Evolutionary conservation across 2,888 invertebrate species (phyloP), one percentile per base, ranked within the genome.

Genomic region (Actias luna): DNA sequence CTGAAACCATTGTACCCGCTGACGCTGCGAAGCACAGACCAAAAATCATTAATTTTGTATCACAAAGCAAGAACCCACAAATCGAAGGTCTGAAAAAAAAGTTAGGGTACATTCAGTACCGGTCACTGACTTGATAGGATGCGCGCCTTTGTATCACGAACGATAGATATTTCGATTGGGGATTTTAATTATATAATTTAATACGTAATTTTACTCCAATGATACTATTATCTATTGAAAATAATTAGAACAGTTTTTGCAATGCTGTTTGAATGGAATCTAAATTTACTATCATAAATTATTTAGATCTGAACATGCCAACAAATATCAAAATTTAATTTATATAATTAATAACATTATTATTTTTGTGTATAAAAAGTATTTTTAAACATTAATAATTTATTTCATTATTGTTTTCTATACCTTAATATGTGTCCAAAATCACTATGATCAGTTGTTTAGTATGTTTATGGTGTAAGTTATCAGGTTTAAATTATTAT

Each of bases 11-110:
- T 91, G 90, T 92, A 70, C 80, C 73, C 77, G 70, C 83, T 78
- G 83, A 83, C 83, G 84, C 83, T 79, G 80, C 84, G 80, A 79
- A 84, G 87, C 85, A 84, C 88, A 89, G 90, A 87, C 91, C 88
- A 88, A 88, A 91, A 92, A 91, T 92, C 92, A 92, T 92, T 92
- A 92, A 92, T 92, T 92, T 89, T 87, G 82, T 86, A 90, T 84
- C 90, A 91, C 92, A 92, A 92, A 90, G 91, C 88, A 80, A 83
- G 91, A 89, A 90, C 91, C 88, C 92, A 92, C 92, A 90, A 89
- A 90, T 90, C 88, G 89, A 89, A 84, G 78, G 76, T 70, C 83
- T 87, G 87, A 79, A 88, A 89, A 82, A 63, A 89, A 91, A 89
- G 86, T 84, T 85, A 84, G 83, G 82, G 77, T 71, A 80, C 83